Evolutionary conservation across 2,797 vertebrate species (phyloP).

Genomic region (Microctenopoma lineatum): DNA sequence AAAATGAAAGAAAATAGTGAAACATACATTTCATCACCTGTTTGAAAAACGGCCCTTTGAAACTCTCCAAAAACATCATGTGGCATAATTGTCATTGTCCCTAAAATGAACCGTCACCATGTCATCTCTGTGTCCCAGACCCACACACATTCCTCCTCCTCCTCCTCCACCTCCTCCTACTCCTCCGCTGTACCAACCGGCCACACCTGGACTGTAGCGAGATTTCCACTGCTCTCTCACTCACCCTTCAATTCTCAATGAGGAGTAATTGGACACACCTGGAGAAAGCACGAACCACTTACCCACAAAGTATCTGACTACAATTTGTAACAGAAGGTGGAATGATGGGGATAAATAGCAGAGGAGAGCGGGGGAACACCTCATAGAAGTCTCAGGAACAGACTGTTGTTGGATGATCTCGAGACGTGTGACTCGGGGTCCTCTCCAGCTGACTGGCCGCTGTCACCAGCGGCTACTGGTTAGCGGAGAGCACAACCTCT

Average conservation of each 20-base stretch:
- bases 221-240: constrained; percentile 54
- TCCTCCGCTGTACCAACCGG: neutral
- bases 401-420: constrained; percentile 26
- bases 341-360: constrained; percentile 55
- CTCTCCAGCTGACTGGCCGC: constrained; percentile 24
- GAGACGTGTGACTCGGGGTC: constrained; percentile 28
- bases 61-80: no score
- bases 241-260: constrained; percentile 60
- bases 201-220: constrained; percentile 46
- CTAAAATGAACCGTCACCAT: no score
- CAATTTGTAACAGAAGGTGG: constrained; percentile 49
- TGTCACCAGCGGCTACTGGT: constrained; percentile 42
- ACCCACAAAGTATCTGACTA: constrained; percentile 52
- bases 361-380: constrained; percentile 34
- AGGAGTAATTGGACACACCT: constrained; percentile 66
- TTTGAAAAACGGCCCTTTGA: no score
- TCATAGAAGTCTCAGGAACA: constrained; percentile 50
- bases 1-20: no score
- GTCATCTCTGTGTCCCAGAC: constrained; percentile 6
- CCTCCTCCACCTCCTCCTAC: constrained; percentile 6
- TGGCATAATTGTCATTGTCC: no score
- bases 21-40: no score
- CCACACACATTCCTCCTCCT: constrained; percentile 32
- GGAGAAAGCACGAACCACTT: constrained; percentile 45
- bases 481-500: constrained; percentile 11